Evolutionary conservation across 2,888 invertebrate genomes (phyloP).

Genomic region (Oeneis ivallda): DNA sequence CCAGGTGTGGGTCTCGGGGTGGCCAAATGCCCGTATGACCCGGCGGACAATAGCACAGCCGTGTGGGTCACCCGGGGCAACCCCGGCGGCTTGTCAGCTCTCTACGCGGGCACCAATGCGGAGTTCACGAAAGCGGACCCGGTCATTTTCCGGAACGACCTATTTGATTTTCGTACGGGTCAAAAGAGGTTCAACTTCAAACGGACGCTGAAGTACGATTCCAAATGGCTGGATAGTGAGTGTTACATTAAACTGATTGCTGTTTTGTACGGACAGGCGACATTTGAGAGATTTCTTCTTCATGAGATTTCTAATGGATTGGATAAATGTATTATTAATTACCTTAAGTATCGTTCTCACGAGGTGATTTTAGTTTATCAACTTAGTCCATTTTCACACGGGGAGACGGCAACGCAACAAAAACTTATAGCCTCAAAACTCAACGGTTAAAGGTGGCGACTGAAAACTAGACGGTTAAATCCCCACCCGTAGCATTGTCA

Average conservation of each 20-base stretch:
- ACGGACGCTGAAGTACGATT: conserved; percentile 86
- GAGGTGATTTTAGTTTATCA: too few species aligned
- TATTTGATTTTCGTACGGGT: conserved; percentile 83
- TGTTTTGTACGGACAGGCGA: neutral
- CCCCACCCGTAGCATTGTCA: too few species aligned
- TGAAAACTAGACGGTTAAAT: too few species aligned
- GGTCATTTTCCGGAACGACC: conserved; percentile 86
- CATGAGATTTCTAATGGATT: neutral
- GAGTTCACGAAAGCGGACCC: conserved; percentile 88
- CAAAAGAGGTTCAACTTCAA: conserved; percentile 84
- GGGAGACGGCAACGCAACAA: too few species aligned
- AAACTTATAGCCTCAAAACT: too few species aligned
- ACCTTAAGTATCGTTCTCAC: too few species aligned
- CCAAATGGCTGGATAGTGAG: conserved; percentile 88
- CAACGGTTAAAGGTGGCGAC: too few species aligned
- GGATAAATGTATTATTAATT: neutral
- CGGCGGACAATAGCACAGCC: conserved; percentile 87
- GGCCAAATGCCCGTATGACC: conserved; percentile 88
- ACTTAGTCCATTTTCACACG: too few species aligned
- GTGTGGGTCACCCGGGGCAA: conserved; percentile 87
- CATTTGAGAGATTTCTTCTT: neutral
- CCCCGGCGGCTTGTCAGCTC: conserved; percentile 83
- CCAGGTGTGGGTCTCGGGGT: conserved; percentile 85
- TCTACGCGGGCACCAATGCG: conserved; percentile 88
- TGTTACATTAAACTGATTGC: conserved; percentile 41